These are phyloP conservation scores for Thermophis baileyi DNA, from an alignment of 2,113 vertebrate genomes.

Conservation along the genomic window DNA sequence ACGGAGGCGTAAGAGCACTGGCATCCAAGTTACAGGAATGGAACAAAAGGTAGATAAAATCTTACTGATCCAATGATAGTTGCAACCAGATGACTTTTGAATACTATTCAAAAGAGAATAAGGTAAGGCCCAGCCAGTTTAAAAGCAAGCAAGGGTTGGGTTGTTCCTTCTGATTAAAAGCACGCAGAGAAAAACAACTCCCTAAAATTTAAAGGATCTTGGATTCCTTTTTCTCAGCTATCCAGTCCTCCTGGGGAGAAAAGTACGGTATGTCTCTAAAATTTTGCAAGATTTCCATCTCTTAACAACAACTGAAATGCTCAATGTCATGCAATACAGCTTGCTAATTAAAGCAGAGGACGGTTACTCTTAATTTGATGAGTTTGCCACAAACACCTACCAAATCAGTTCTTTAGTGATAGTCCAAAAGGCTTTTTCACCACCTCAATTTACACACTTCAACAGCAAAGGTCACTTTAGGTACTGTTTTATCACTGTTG, in stretches of 20 bases:
- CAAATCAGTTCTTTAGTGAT: conserved; percentile 13
- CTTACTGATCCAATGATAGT: not conserved
- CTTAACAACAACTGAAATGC: not conserved
- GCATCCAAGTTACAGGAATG: not conserved
- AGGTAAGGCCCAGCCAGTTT: not conserved
- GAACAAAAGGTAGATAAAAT: not conserved
- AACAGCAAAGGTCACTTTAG: conserved; percentile 61
- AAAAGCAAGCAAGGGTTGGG: not conserved
- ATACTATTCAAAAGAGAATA: not conserved
- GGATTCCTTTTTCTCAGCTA: rapidly evolving
- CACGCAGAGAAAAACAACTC: not conserved
- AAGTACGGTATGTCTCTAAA: not conserved
- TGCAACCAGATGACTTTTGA: not conserved
- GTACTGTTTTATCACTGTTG: conserved; percentile 66
- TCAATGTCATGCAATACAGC: rapidly evolving
- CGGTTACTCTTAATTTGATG: conserved; percentile 33
- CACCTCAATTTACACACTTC: conserved; percentile 57
- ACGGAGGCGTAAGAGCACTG: not conserved
- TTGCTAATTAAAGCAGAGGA: conserved; percentile 32
- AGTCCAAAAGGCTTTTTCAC: conserved; percentile 52
- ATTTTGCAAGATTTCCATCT: not conserved
- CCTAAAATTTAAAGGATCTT: not conserved
- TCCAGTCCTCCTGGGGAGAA: not conserved
- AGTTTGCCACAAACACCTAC: conserved; percentile 38
- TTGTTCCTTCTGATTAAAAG: not conserved